Base-by-base conservation (phyloP, 2,888 invertebrate genomes). In the Plutella xylostella region DNA sequence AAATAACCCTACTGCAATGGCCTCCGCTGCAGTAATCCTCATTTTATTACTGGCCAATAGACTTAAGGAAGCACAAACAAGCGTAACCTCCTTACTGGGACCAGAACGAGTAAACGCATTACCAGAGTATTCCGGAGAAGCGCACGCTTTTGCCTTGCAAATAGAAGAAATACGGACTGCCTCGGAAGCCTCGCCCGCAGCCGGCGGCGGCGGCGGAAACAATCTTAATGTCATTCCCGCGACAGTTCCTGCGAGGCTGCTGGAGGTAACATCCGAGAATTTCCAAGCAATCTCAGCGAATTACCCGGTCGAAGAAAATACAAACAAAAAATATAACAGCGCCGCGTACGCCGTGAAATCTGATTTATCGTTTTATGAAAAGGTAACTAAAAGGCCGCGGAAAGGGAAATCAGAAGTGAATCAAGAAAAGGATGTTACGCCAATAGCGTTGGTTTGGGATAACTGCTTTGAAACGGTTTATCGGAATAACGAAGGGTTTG, bases 201-300 rank as follows among this genome's bases (percentile, higher is more conserved):
- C 61, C 56, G 61, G 63, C n/a, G n/a, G n/a, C n/a, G n/a, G n/a
- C 56, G 50, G 65, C 79, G 83, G 83, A 83, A 76, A 72, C 65
- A 77, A 79, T 79, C 71, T 72, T 54, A 75, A 76, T 67, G 63
- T 56, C 61, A 62, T 63, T 61, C 63, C 55, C 53, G 61, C 57
- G 49, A 55, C 51, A 53, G 53, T 51, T 48, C 55, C 57, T 49
- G 57, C 55, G 49, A 59, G 55, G 48, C 52, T 54, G 49, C 47
- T 51, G 51, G 56, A 62, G 49, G 58, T 52, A 57, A 60, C 56
- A 56, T 61, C 61, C 60, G 64, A 68, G 62, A 68, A 79, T 76
- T 73, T 70, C 69, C 73, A 65, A 64, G 65, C 71, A 77, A 78
- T 74, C 65, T 68, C 63, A 51, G 61, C 71, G 61, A 63, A 66